Evolutionary conservation across 2,113 vertebrate genomes (phyloP), one percentile per base, ranked within the genome.

Genomic region (Scortum barcoo): DNA sequence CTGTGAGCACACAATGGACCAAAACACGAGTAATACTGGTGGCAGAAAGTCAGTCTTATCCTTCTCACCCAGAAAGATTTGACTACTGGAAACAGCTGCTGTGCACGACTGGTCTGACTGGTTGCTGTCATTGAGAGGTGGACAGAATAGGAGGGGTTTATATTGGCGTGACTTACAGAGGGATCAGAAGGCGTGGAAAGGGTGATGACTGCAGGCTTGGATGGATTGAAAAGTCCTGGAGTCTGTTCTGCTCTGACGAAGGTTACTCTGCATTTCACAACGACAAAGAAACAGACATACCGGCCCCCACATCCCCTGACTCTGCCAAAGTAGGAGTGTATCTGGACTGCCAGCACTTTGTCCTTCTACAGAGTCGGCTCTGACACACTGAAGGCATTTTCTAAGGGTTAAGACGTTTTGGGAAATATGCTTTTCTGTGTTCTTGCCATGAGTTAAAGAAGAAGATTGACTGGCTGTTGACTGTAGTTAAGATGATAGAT

Each of bases 281-380:
- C 6, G 33, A 36, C 33, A 36, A 6, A 36, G 33, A 36, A 36
- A 36, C 33, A 36, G 33, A 36, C 33, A 36, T 36, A 36, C 33
- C 33, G 33, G 33, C 3, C 6, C 33, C 33, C 33, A 4, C 3
- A 3, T 36, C 33, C 2, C 0, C 4, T 20, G 5, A 8, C 33
- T 13, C 8, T 16, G 26, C 7, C 22, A 75, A 46, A 40, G 14
- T 75, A 3, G 60, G 28, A 11, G 46, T 63, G 58, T 63, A 51
- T 40, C 72, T 75, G 72, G 72, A 75, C 72, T 53, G 72, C 46
- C 2, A 60, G 72, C 33, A 75, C 46, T 14, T 33, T 51, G 58
- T 75, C 46, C 44, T 75, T 63, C 46, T 75, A 63, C 60, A 57
- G 33, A 36, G 33, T 36, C 33, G 3, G 33, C 33, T 36, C 33